Conservation (phyloP, 2,113 vertebrate genomes). For the Eudorcas thomsonii region DNA sequence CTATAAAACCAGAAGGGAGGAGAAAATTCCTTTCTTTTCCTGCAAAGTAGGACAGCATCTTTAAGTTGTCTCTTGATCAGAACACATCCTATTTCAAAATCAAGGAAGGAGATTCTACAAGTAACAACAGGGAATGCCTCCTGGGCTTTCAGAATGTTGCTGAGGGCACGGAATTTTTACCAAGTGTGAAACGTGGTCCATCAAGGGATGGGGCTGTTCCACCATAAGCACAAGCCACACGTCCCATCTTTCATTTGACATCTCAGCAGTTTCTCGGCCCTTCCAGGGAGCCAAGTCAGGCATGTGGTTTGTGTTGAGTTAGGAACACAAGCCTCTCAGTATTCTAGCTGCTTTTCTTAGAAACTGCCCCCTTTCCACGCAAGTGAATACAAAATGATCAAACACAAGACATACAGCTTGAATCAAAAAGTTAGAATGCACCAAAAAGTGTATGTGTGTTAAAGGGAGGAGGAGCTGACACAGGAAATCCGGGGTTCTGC, state of each 20-base stretch:
- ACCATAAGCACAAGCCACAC: conserved; percentile 33
- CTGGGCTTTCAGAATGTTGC: conserved; percentile 6
- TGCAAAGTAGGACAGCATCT: not conserved
- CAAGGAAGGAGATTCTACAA: not conserved
- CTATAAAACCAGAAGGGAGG: not conserved
- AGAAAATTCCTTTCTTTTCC: not conserved
- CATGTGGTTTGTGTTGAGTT: conserved; percentile 27
- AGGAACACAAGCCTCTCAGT: conserved; percentile 26
- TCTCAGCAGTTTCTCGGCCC: conserved; percentile 18
- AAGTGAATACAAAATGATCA: conserved; percentile 8
- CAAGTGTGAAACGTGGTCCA: not conserved
- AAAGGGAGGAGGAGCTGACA: not conserved
- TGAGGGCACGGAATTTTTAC: conserved; percentile 1
- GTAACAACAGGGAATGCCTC: not conserved
- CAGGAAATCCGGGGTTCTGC: too few relatives aligned
- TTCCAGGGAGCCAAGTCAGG: conserved; percentile 26
- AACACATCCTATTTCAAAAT: not conserved
- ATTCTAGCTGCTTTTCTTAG: conserved; percentile 43
- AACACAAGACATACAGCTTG: not conserved
- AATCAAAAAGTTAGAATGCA: not conserved
- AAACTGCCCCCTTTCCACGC: not conserved
- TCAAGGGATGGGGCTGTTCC: not conserved
- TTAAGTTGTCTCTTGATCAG: not conserved
- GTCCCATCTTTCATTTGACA: not conserved
- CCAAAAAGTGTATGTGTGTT: not conserved